Conservation (phyloP, 2,113 vertebrate species). For the Anolis carolinensis region DNA sequence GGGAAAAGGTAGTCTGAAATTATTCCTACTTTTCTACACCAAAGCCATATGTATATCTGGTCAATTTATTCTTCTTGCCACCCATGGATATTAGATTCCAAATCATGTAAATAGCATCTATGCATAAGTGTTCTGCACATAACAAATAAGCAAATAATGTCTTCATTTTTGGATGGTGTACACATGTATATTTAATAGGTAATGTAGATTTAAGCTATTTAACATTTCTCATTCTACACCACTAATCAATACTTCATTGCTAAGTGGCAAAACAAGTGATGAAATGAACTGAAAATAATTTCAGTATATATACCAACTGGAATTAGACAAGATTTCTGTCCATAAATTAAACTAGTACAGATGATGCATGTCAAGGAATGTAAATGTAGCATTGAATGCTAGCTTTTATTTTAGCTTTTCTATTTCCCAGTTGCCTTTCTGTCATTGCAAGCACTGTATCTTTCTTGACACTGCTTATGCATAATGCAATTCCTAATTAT, state of each 20-base stretch:
- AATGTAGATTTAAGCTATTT: constrained; percentile 12
- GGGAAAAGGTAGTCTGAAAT: background rate
- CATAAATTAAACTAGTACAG: background rate
- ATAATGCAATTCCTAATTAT: constrained; percentile 26
- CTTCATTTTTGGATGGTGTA: background rate
- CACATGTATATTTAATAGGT: background rate
- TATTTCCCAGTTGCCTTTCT: constrained; percentile 25
- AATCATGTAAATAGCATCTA: background rate
- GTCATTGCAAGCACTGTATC: background rate
- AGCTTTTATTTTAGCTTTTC: constrained; percentile 29
- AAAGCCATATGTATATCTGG: background rate
- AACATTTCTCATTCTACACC: background rate
- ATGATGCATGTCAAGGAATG: background rate
- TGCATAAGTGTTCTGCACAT: background rate
- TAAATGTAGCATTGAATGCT: background rate
- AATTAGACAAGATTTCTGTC: background rate
- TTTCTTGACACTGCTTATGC: background rate
- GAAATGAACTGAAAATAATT: constrained; percentile 22
- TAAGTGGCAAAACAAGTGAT: background rate
- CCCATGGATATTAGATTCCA: background rate
- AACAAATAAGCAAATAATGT: background rate
- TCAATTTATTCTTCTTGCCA: background rate
- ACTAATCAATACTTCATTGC: background rate
- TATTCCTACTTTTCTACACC: background rate
- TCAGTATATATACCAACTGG: background rate